Conservation (phyloP, 1,140 invertebrate species). For the Plutomurus gul region DNA sequence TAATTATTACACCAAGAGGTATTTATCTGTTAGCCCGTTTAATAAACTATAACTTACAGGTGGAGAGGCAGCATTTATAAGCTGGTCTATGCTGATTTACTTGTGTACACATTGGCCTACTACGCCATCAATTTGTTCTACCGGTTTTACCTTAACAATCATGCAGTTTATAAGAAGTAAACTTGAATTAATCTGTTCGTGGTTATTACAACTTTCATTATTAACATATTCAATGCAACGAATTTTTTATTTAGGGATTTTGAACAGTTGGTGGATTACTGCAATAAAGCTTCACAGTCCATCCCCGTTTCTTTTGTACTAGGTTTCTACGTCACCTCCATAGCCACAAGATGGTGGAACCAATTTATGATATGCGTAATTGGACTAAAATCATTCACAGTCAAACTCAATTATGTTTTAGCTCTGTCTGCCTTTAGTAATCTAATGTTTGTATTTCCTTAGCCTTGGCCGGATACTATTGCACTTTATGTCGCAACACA, state of each 20-base stretch:
- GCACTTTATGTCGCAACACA: not conserved
- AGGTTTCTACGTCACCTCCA: constrained; percentile 63
- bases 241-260: not conserved
- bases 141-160: constrained; percentile 57
- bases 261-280: not conserved
- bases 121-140: constrained; percentile 58
- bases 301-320: constrained; percentile 62
- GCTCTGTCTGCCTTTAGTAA: not conserved
- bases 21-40: not conserved
- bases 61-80: constrained; percentile 64
- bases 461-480: not conserved
- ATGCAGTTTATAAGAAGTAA: not conserved
- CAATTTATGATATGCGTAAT: constrained; percentile 56
- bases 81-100: constrained; percentile 60
- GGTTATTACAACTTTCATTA: not conserved
- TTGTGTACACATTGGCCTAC: constrained; percentile 59
- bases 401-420: not conserved
- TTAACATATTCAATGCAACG: not conserved
- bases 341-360: constrained; percentile 63
- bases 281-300: constrained; percentile 38
- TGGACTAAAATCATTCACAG: not conserved
- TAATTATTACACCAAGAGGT: not conserved
- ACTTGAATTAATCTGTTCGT: too few relatives aligned
- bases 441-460: too few relatives aligned
- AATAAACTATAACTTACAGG: constrained; percentile 54